phyloP scores from a whole-genome alignment of 2,113 vertebrate genomes.

The Coregonus clupeaformis region DNA sequence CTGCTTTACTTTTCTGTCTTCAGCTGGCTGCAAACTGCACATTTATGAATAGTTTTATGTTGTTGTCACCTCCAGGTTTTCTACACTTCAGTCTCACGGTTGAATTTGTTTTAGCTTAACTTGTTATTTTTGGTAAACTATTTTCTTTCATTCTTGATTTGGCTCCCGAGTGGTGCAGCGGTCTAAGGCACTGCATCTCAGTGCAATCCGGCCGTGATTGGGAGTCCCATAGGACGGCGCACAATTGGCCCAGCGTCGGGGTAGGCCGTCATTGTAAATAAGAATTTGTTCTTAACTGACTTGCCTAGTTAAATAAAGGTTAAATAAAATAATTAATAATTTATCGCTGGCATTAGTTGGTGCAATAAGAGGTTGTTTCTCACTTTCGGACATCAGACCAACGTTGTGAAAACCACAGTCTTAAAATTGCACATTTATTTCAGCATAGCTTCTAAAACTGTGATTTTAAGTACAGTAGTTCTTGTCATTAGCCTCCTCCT shows the following conservation, averaged over 20 bases:
- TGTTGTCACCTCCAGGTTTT: background rate
- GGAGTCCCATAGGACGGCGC: no score
- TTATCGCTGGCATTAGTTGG: conserved; percentile 4
- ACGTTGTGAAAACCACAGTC: conserved; percentile 9
- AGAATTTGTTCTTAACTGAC: no score
- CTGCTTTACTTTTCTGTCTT: conserved; percentile 37
- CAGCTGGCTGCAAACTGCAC: conserved; percentile 26
- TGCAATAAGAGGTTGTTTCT: background rate
- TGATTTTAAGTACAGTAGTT: background rate
- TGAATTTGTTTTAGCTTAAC: conserved; percentile 47
- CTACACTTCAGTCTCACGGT: conserved; percentile 2
- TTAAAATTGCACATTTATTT: background rate
- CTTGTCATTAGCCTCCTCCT: background rate
- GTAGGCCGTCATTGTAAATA: no score
- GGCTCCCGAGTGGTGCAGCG: no score
- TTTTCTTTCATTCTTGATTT: conserved; percentile 26
- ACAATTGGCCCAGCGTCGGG: no score
- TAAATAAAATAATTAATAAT: no score
- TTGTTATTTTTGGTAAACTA: conserved; percentile 55
- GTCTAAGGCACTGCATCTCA: no score
- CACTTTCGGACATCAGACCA: background rate
- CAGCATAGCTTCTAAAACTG: background rate
- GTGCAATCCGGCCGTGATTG: no score
- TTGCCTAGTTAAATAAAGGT: no score
- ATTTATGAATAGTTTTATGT: conserved; percentile 20